Base-by-base conservation (phyloP, 2,888 invertebrate species). In the Noctua pronuba region DNA sequence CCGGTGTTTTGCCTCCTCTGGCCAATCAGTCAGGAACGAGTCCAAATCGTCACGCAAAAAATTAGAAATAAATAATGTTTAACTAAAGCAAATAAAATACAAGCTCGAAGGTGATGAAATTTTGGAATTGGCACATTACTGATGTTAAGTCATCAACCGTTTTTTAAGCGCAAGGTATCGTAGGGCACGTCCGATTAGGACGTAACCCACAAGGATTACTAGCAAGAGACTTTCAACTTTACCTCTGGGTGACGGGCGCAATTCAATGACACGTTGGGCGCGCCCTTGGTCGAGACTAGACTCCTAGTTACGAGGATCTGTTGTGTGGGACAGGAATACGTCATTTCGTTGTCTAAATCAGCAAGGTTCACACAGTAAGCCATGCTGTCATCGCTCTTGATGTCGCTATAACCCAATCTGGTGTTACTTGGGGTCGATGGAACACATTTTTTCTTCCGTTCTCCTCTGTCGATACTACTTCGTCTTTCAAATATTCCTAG, bases 141-240 rank as follows among this genome's bases (percentile, higher is more conserved):
- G 18, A n/a, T 21, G 6, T 28, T 24, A 28, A 60, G 18, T 28
- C 8, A 10, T 78, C 31, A 35, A 6, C 11, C 28, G 11, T 24
- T 8, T 21, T 52, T 35, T 18, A 28, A 24, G 35, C 13, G 16
- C 6, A 49, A 70, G 21, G 28, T 31, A 11, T 58, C 24, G 13
- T 55, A 24, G 52, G 52, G 18, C 52, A 24, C 1, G 35, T 21
- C 11, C 2, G 52, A 31, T 8, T 67, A 24, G 8, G 28, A 49
- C 21, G 0, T 49, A 49, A 49, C 16, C 38, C 21, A 38, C 28
- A 35, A 52, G 8, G 13, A 31, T 18, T 28, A 64, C 41, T 24
- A 24, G 3, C 62, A 49, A 64, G 28, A 73, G 4, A 82, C 76
- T 35, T 82, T 75, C 77, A 82, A 76, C 35, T 75, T 58, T 41